A percentile compares a stretch with the other conserved stretches of the same genome.
Conservation (phyloP, 2,797 vertebrate genomes). For the Paedocypris micromegethes region DNA sequence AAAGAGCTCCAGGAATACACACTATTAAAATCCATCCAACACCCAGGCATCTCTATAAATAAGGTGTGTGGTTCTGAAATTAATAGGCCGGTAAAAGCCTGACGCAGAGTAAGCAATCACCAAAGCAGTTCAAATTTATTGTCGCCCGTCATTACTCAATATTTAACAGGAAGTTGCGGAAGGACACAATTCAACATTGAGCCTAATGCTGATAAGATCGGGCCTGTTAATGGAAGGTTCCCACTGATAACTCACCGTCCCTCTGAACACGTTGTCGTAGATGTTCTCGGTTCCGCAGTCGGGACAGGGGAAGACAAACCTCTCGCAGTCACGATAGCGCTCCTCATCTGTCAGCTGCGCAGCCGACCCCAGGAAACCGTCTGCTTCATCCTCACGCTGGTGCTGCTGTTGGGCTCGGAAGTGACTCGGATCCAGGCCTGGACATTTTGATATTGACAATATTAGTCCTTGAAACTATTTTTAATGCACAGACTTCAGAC, state of each 20-base stretch:
- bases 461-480: too few relatives aligned
- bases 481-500: too few relatives aligned
- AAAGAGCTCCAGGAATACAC: slow-evolving; percentile 40
- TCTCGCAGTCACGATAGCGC: slow-evolving; percentile 88
- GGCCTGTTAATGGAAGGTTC: neutral
- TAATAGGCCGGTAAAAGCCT: slow-evolving; percentile 29
- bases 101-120: slow-evolving; percentile 32
- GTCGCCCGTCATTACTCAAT: slow-evolving; percentile 35
- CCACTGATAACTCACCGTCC: slow-evolving; percentile 72
- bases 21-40: neutral
- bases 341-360: slow-evolving; percentile 92
- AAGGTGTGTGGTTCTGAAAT: slow-evolving; percentile 18
- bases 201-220: slow-evolving; percentile 12
- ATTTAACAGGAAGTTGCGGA: slow-evolving; percentile 30
- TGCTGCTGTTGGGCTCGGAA: slow-evolving; percentile 84
- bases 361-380: slow-evolving; percentile 77
- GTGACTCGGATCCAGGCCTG: slow-evolving; percentile 90
- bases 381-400: slow-evolving; percentile 87
- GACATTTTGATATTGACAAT: slow-evolving; percentile 6
- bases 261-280: slow-evolving; percentile 86
- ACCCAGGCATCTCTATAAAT: slow-evolving; percentile 31
- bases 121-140: slow-evolving; percentile 33
- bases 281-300: slow-evolving; percentile 85
- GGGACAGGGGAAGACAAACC: slow-evolving; percentile 85
- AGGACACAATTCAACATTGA: neutral